Evolutionary conservation across 2,113 vertebrate genomes (phyloP), one percentile per base, ranked within the genome.

Genomic region (Hemibates koningsi): DNA sequence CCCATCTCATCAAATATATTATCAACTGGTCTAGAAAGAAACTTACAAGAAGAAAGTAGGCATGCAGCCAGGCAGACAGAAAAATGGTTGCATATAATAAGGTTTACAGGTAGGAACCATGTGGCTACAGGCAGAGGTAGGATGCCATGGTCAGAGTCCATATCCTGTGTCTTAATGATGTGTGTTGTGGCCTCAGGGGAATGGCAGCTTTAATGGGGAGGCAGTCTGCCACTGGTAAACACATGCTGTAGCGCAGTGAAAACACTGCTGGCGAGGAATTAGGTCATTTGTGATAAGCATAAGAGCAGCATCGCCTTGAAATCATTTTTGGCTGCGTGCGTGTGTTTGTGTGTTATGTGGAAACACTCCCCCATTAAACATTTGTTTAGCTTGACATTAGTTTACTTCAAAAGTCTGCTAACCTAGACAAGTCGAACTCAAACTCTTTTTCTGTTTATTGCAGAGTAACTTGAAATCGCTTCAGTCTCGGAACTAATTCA

Each of bases 41-140:
- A 68, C 36, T 21, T 52, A 43, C 45, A 57, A 59, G 76, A 9
- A 82, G 68, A 86, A 87, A 90, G 73, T n/a, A 34, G 92, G 90
- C 90, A 90, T 3, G 80, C 79, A 84, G 84, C 87, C 85, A 90
- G 59, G 84, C 83, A 92, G 87, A 86, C 83, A 85, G 83, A 90
- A 85, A 89, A 82, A 88, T 86, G 81, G 85, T 84, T 80, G 87
- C 59, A 87, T 83, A 88, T 81, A 57, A 82, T 80, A 83, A 17
- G 56, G 81, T 96, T 96, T 95, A 96, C 94, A 94, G 93, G 96
- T 95, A 93, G 95, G 84, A 93, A 91, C 93, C 94, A 95, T 95
- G 94, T 90, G 94, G 95, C 90, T 93, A 90, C 88, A 90, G 86
- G 93, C 90, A 89, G 83, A 90, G 86, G 84, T 86, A 88, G 91